Evolutionary conservation across 2,797 vertebrate species (phyloP), one percentile per base, ranked within the genome.

Genomic region (Rhincodon typus): DNA sequence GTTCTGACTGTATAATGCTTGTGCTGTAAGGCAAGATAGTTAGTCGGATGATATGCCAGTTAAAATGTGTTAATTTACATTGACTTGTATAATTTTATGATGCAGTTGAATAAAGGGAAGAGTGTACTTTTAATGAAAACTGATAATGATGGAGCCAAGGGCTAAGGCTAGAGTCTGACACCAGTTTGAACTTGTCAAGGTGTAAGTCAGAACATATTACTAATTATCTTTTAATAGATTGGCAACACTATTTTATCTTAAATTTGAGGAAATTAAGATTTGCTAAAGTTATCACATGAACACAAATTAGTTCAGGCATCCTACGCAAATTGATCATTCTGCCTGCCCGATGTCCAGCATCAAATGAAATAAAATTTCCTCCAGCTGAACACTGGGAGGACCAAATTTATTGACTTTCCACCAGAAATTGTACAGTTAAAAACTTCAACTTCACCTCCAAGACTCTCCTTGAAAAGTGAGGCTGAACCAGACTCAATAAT

Each of bases 191-290:
- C 53, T 62, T 91, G 88, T 62, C 88, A 91, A 57, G 19, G 34
- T 15, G 30, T 66, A 57, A 91, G 88, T 66, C 88, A 66, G 66
- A 4, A 66, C 53, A n/a, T 91, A 91, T 17, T 62, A n/a, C 57
- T 66, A 91, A n/a, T 91, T 91, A 91, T 66, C 88, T 91, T 91
- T 66, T 19, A n/a, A 91, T 90, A 91, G 53, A 91, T 91, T 62
- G 53, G 30, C 27, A 57, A 66, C 5, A 4, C 19, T 34, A 57
- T 53, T 66, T 91, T 66, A 66, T 91, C 34, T 66, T 91, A 66
- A 91, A 8, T 62, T 91, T 66, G 88, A 38, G 15, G 34, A 62
- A 62, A 15, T 17, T n/a, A 91, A n/a, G 15, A 62, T 66, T 34
- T 34, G 23, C 30, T 62, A 91, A 84, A 84, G 82, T 23, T 84